Base-by-base conservation (phyloP, 1,140 invertebrate species). In the Heliconius hewitsoni region DNA sequence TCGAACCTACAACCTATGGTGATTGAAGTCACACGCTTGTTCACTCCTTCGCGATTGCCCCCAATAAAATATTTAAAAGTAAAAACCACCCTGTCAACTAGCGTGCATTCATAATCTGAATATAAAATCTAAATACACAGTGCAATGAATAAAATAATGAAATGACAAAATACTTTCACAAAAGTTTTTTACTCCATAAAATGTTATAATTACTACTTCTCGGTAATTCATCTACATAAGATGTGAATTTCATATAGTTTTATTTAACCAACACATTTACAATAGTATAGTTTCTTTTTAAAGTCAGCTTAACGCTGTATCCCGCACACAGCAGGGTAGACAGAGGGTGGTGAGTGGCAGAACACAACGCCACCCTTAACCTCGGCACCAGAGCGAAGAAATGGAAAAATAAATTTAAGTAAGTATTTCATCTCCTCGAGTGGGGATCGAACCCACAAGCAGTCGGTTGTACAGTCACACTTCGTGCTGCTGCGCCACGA, bases 121-220 rank as follows among this genome's bases (percentile, higher is more conserved):
- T 46, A 16, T 60, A 60, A n/a, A 37, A 55, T 57, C n/a, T 30
- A 66, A 66, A 66, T 66, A 34, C 3, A 34, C 30, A 30, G 60
- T 66, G 18, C 60, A 66, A 66, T 66, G 60, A 66, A 66, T 66
- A 30, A 66, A 66, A 66, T 66, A 27, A 66, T 66, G 11, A 66
- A 66, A 66, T 60, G 57, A 13, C 55, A 60, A 23, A 8, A 27
- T 60, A 60, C 6, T 66, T 66, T 66, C 9, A 11, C n/a, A 60
- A 60, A 37, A 37, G 23, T 23, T 30, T 30, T 66, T 66, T 66
- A 30, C 60, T 66, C 30, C 60, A 66, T 13, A 30, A 5, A 66
- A 66, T 66, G 23, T 27, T 30, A 66, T 66, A 66, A 66, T 66
- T 30, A 66, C 9, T 30, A 30, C 30, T 27, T 23, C 27, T 30